phyloP scores from a whole-genome alignment of 2,113 vertebrate species.

The Crotalus horridus region DNA sequence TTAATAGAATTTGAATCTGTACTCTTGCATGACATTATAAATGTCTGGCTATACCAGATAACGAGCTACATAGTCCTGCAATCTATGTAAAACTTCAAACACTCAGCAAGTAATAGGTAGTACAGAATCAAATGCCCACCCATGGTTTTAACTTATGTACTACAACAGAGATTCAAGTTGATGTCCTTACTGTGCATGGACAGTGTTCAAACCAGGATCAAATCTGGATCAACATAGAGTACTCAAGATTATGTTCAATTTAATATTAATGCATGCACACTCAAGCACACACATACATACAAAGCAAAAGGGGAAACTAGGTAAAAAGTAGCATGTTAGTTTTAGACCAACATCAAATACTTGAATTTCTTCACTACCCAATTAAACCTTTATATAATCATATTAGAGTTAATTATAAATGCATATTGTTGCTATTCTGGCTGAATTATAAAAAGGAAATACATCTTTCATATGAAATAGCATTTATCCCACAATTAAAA shows the following conservation, averaged over 20 bases:
- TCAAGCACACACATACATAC: slow-evolving; percentile 5
- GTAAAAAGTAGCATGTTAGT: background rate
- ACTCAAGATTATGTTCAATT: slow-evolving; percentile 1
- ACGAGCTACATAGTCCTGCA: background rate
- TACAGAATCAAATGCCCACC: background rate
- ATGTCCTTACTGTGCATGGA: background rate
- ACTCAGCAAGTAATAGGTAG: background rate
- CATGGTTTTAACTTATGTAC: slow-evolving; percentile 7
- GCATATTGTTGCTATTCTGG: background rate
- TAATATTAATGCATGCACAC: background rate
- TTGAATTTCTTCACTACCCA: background rate
- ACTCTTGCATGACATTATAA: background rate
- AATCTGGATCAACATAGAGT: slow-evolving; percentile 17
- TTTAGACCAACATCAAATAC: background rate
- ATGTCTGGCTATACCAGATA: background rate
- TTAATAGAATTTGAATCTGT: background rate
- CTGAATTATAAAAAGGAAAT: background rate
- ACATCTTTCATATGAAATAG: background rate
- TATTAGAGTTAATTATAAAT: background rate
- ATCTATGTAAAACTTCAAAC: background rate
- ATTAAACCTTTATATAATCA: background rate
- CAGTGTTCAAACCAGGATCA: slow-evolving; percentile 43
- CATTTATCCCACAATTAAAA: rapidly evolving
- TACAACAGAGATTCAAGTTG: slow-evolving; percentile 38
- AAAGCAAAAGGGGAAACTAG: slow-evolving; percentile 20